Conservation (phyloP, 2,797 vertebrate species). For the Tamandua tetradactyla region DNA sequence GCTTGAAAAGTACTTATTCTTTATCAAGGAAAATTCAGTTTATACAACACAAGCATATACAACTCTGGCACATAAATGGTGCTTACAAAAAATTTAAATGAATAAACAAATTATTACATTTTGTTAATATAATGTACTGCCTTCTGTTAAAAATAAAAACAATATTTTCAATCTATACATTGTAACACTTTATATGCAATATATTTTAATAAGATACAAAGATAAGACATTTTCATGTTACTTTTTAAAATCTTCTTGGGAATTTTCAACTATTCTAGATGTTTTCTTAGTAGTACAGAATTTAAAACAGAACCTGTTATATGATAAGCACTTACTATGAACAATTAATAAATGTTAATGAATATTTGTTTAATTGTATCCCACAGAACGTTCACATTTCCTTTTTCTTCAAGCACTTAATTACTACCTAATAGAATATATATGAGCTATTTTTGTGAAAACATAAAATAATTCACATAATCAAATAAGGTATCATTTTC, state of each 20-base stretch:
- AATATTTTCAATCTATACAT: not conserved
- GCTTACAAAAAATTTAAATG: not conserved
- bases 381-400: not conserved
- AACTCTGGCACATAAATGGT: not conserved
- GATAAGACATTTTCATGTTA: not conserved
- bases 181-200: not conserved
- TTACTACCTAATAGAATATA: not conserved
- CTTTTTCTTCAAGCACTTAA: not conserved
- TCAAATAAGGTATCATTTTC: not conserved
- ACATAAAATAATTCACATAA: not conserved
- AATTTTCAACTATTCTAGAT: not conserved
- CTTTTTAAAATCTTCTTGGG: not conserved
- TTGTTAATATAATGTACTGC: not conserved
- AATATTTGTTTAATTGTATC: not conserved
- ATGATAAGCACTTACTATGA: not conserved
- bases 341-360: not conserved
- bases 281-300: not conserved
- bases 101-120: not conserved
- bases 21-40: not conserved
- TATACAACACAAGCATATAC: not conserved
- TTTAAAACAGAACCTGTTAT: not conserved
- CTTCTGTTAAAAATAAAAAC: not conserved
- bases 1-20: not conserved
- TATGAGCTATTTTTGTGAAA: not conserved
- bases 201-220: slow-evolving; percentile 23